Evolutionary conservation across 2,797 vertebrate genomes (phyloP), one percentile per base, ranked within the genome.

Genomic region (Enteromius mattozi): DNA sequence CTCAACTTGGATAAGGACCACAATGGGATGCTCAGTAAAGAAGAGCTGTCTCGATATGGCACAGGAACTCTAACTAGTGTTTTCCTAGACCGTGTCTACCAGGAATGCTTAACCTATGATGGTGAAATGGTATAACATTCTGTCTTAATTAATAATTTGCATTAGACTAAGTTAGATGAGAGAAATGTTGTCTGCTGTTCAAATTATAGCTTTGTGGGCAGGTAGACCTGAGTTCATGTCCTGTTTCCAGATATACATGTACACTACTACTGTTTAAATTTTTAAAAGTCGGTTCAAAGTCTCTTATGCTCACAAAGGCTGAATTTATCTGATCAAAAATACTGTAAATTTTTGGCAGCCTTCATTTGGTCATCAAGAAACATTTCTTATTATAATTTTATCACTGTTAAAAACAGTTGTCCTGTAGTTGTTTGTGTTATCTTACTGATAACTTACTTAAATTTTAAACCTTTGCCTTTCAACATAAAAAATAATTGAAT

Each of bases 1-100:
- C 95, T 99, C 83, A 99, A 99, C 92, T 95, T 99, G 66, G 98
- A 99, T 86, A 99, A 99, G 81, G 98, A 99, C 90, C 98, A 99
- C 91, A 99, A 99, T 16, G 98, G 98, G 77, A 99, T 99, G 98
- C 93, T 99, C 88, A 99, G 98, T 94, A 99, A 99, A 91, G 98
- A 99, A 91, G 98, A 99, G 69, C 95, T 99, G 35, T 99, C 98
- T 17, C 97, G 98, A 0, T 99, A 99, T 2, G 98, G 98, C 91
- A 99, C 98, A 14, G 98, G 97, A 13, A 99, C 98, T 1, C 94
- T 99, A 81, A 99, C 98, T 82, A 95, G 95, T 0, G 96, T 99
- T 88, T 99, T 99, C 90, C 93, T 99, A 90, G 98, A 99, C 90
- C 94, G 98, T 19, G 97, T 99, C 82, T 99, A 98, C 92, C 98